phyloP scores from a whole-genome alignment of 2,113 vertebrate genomes.

The Pholis gunnellus region DNA sequence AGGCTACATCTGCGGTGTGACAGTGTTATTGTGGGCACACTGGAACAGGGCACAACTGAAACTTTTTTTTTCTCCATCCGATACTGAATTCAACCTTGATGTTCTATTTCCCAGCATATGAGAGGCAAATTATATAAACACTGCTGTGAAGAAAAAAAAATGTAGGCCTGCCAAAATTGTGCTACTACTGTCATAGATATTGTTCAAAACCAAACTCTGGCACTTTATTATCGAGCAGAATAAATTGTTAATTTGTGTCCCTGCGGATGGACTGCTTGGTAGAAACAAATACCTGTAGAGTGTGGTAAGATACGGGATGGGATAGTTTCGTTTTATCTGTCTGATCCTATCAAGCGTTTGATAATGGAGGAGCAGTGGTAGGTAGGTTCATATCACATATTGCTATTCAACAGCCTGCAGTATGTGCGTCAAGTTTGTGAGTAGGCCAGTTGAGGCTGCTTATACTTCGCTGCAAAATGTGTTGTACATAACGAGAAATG shows the following conservation, averaged over 20 bases:
- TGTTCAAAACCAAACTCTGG: constrained; percentile 85
- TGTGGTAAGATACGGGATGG: constrained; percentile 46
- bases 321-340: constrained; percentile 28
- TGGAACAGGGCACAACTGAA: constrained; percentile 43
- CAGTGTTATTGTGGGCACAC: constrained; percentile 55
- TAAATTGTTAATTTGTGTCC: constrained; percentile 56
- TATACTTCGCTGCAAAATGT: constrained; percentile 74
- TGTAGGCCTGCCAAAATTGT: constrained; percentile 63
- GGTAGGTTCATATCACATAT: constrained; percentile 59
- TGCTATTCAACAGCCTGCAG: constrained; percentile 65
- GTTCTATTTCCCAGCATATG: constrained; percentile 44
- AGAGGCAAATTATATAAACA: constrained; percentile 37
- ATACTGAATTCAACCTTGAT: constrained; percentile 24
- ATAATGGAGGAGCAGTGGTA: constrained; percentile 63
- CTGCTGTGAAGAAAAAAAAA: constrained; percentile 47
- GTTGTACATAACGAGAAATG: constrained; percentile 89
- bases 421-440: constrained; percentile 67
- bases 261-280: constrained; percentile 54
- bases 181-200: constrained; percentile 69
- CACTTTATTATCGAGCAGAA: constrained; percentile 85
- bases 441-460: constrained; percentile 62
- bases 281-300: constrained; percentile 67
- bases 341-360: constrained; percentile 59
- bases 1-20: constrained; percentile 50
- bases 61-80: constrained; percentile 21